Evolutionary conservation across 2,797 vertebrate genomes (phyloP), one percentile per base, ranked within the genome.

Genomic region (Rhinoraja longicauda): DNA sequence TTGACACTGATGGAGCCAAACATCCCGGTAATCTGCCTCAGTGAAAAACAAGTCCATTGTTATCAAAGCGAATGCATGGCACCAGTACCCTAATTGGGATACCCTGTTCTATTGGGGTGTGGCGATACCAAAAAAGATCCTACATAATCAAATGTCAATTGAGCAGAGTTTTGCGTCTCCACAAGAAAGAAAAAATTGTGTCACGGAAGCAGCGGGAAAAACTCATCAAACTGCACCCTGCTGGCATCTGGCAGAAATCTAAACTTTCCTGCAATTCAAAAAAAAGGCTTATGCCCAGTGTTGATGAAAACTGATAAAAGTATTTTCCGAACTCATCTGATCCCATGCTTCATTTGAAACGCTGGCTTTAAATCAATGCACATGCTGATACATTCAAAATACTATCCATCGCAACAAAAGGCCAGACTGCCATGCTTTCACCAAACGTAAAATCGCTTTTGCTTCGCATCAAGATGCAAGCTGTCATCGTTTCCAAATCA

Each of bases 61-160:
- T 75, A 92, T 45, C 39, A 75, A 53, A 26, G 39, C 70, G 36
- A 73, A 75, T 53, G 8, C 70, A 92, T 24, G 13, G 15, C 75
- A 92, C 70, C 13, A 92, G 70, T 53, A 32, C 45, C 39, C 39
- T 92, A 75, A 75, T 75, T 26, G 75, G 45, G 70, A 57, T 92
- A 75, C 53, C 90, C 26, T 75, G 45, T 39, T 29, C 70, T 53
- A 70, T 73, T 73, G 39, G 67, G 39, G 24, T 75, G 45, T 75
- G 39, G 70, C 26, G 70, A 53, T 57, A 75, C 90, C 39, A 53
- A 73, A 73, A 92, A 39, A n/a, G 92, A 75, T 53, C 70, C 67
- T 75, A 29, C 21, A 92, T 92, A 92, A 92, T 92, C 70, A 53
- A 92, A 73, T 75, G 90, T 92, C 70, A 92, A 75, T 29, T 73